phyloP scores from a whole-genome alignment of 1,140 invertebrate genomes.

The Pristionchus pacificus region DNA sequence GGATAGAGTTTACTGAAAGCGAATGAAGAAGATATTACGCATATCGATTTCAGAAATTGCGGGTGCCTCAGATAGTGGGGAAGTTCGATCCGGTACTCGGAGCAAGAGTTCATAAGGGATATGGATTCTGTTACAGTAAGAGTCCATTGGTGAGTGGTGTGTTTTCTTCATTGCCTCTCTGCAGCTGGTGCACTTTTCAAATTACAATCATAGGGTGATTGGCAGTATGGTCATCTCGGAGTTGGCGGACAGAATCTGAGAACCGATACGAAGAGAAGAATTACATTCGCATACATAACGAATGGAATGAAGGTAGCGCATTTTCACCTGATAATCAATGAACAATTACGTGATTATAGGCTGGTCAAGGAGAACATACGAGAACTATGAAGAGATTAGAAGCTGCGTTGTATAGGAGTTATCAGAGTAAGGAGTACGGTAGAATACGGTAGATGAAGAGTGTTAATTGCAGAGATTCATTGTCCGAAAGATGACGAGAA shows the following conservation, averaged over 20 bases:
- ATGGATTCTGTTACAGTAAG: not conserved
- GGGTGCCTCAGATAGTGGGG: not conserved
- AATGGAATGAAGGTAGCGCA: slow-evolving; percentile 1
- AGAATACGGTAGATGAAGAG: no score
- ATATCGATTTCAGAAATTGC: not conserved
- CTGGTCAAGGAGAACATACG: no score
- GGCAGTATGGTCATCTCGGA: not conserved
- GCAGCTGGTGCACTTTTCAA: not conserved
- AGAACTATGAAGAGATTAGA: no score
- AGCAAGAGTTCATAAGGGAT: not conserved
- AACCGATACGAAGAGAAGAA: not conserved
- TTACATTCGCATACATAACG: not conserved
- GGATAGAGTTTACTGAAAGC: not conserved
- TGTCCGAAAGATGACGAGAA: no score
- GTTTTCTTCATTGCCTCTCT: not conserved
- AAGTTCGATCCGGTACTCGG: not conserved
- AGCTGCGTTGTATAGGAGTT: no score
- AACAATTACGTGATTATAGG: no score
- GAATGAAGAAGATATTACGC: not conserved
- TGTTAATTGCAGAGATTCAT: no score
- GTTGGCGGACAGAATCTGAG: not conserved
- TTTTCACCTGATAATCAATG: no score
- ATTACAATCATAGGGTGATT: not conserved
- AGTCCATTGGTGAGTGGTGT: not conserved
- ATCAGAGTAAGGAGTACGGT: no score